Evolutionary conservation across 2,888 invertebrate species (phyloP), one percentile per base, ranked within the genome.

Genomic region (Syritta pipiens): DNA sequence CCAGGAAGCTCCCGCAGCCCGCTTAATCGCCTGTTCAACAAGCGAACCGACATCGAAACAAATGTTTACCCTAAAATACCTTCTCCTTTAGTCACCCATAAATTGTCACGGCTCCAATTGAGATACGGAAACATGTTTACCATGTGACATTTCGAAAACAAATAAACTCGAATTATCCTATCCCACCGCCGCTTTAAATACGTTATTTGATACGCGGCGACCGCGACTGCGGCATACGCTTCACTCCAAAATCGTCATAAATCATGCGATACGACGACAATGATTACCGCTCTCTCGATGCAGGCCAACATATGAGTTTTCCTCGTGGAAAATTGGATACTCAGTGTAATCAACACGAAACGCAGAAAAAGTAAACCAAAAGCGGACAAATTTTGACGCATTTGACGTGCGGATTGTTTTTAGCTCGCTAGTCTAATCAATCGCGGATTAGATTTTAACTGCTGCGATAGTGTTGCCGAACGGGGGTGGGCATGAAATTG

Each of bases 81-180:
- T 44, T 19, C 12, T 30, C 19, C 44, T 28, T 44, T 57, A 44
- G 42, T 42, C 22, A 44, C 19, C n/a, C 57, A 44, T 57, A 57
- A 57, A 57, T 57, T 30, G 20, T n/a, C n/a, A n/a, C 20, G 9
- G 7, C 7, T 20, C 9, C 57, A 44, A 57, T 57, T 57, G 28
- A 57, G 44, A 57, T 44, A 42, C 12, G 20, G 14, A 32, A 30
- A 30, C 59, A 59, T 60, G 17, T 60, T 60, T 60, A 60, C 48
- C 17, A n/a, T 48, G 48, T 14, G 37, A 48, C 60, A 60, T 60
- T 48, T 48, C 17, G 17, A 60, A 60, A 60, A 46, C 48, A 60
- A 48, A 60, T 46, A 46, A 59, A 59, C 60, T 24, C 32, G 48
- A 48, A 35, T 60, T 48, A 48, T 48, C 35, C 35, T n/a, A 35